These are phyloP conservation scores for Drosophila pullipes DNA, from an alignment of 2,888 invertebrate species.

Conservation along the genomic window DNA sequence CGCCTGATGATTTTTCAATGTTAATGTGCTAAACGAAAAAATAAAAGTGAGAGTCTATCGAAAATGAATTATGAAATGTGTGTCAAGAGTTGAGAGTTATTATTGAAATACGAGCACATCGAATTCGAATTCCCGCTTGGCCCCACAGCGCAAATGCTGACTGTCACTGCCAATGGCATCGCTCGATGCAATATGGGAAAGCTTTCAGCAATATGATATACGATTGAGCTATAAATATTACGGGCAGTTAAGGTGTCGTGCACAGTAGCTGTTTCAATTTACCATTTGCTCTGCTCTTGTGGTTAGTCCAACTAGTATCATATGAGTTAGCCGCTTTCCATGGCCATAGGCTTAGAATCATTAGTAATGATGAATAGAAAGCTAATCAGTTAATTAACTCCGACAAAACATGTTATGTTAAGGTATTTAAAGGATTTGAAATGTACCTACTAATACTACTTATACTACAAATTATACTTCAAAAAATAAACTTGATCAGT, in stretches of 20 bases:
- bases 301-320: slow-evolving; percentile 27
- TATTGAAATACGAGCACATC: slow-evolving; percentile 62
- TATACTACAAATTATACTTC: neutral
- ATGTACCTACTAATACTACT: neutral
- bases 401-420: neutral
- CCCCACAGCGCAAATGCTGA: slow-evolving; percentile 33
- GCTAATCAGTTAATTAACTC: neutral
- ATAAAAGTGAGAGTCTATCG: slow-evolving; percentile 74
- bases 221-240: slow-evolving; percentile 25
- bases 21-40: slow-evolving; percentile 61
- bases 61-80: slow-evolving; percentile 76
- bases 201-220: slow-evolving; percentile 41
- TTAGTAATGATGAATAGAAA: neutral
- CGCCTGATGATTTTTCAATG: slow-evolving; percentile 73
- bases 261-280: slow-evolving; percentile 40
- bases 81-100: slow-evolving; percentile 58
- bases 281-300: slow-evolving; percentile 23
- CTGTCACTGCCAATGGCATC: slow-evolving; percentile 47
- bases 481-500: neutral
- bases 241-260: slow-evolving; percentile 28
- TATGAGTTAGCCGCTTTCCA: slow-evolving; percentile 7
- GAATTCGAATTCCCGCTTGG: slow-evolving; percentile 14
- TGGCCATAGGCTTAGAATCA: slow-evolving; percentile 19
- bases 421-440: neutral
- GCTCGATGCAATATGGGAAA: slow-evolving; percentile 19